Conservation (phyloP, 1,140 invertebrate species). For the Trachelipus rathkii region DNA sequence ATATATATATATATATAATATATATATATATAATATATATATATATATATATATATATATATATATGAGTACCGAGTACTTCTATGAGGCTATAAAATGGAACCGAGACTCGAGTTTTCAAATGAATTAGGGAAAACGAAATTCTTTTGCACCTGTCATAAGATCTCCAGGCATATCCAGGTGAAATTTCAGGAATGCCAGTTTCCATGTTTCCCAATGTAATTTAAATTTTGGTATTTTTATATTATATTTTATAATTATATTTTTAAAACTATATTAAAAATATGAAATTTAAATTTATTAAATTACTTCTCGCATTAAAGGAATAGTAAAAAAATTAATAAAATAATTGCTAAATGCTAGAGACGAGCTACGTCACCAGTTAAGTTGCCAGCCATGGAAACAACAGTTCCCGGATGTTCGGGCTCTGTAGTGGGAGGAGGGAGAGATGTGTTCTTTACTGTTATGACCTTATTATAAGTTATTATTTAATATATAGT, state of each 20-base stretch:
- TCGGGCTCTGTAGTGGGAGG: constrained; percentile 9
- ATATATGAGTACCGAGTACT: neutral
- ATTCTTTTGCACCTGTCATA: constrained; percentile 12
- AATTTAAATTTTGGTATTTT: neutral
- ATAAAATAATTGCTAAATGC: neutral
- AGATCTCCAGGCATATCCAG: constrained; percentile 11
- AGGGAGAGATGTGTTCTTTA: constrained; percentile 12
- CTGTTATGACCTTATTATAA: constrained; percentile 13
- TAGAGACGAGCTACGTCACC: neutral
- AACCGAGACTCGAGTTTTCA: neutral
- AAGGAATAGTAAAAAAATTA: no score
- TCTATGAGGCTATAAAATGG: neutral
- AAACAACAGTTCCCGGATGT: constrained; percentile 6
- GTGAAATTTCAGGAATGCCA: constrained; percentile 12
- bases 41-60: neutral
- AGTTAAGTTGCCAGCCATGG: constrained; percentile 4
- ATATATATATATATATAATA: neutral
- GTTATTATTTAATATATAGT: constrained; percentile 9
- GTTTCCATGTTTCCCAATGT: constrained; percentile 12
- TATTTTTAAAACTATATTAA: no score
- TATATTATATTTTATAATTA: no score
- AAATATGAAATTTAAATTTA: no score
- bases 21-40: neutral
- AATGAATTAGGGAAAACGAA: constrained; percentile 10
- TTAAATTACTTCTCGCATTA: no score